These are phyloP conservation scores for Megamerina dolium DNA, from an alignment of 2,888 invertebrate genomes.

Conservation along the genomic window DNA sequence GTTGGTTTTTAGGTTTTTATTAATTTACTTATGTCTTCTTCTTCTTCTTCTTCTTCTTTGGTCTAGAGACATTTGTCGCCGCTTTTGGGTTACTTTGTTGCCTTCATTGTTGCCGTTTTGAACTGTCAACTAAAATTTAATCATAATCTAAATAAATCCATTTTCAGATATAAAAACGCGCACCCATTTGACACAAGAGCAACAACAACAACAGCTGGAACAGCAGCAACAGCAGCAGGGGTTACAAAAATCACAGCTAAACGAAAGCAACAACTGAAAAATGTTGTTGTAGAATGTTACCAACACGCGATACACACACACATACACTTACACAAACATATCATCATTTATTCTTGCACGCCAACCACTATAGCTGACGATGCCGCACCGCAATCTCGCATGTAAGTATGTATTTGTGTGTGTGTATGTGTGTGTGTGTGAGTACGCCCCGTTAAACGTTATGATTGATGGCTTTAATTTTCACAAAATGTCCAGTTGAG, in stretches of 20 bases:
- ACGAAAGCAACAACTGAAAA: not conserved
- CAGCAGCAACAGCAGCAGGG: not conserved
- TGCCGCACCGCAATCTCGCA: not conserved
- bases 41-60: too few relatives aligned
- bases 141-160: conserved; percentile 1
- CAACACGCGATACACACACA: not conserved
- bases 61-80: too few relatives aligned
- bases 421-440: not conserved
- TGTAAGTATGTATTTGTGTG: too few relatives aligned
- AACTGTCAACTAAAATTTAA: conserved; percentile 1
- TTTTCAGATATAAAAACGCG: not conserved
- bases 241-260: not conserved
- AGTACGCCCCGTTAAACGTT: conserved; percentile 3
- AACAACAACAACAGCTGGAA: too few relatives aligned
- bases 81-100: too few relatives aligned
- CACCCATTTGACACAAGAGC: not conserved
- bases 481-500: conserved; percentile 21
- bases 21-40: too few relatives aligned
- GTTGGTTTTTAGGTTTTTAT: too few relatives aligned
- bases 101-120: too few relatives aligned
- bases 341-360: too few relatives aligned
- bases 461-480: conserved; percentile 26
- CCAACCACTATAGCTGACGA: too few relatives aligned
- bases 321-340: not conserved
- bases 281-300: not conserved